Evolutionary conservation across 2,888 invertebrate genomes (phyloP), one percentile per base, ranked within the genome.

Genomic region (Polydesmus complanatus): DNA sequence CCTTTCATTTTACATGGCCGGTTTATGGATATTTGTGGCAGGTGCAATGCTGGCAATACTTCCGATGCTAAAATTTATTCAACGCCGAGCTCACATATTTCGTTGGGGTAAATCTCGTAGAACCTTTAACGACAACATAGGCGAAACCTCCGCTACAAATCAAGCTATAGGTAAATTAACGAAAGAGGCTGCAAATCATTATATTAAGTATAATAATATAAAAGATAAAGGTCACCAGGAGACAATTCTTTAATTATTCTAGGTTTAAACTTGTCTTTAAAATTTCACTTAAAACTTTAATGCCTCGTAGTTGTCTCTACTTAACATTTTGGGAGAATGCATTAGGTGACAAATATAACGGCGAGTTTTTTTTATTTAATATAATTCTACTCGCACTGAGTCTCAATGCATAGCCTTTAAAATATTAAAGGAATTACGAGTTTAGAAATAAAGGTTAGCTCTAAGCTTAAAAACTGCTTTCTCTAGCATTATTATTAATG

Each of bases 1-100:
- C 72, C 76, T 86, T 55, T 85, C 88, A 0, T 90, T 90, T 77
- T 88, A 86, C 75, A 71, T 87, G 59, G 84, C 88, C 47, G 90
- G 90, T 0, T 76, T 85, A 25, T 88, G 88, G 75, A 88, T 90
- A 66, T 82, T 81, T 0, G 59, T 85, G 14, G 88, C 88, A 1
- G 89, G 89, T 0, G 67, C 82, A 1, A 77, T 87, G 54, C 73
- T 88, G 65, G 66, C 78, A 65, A 71, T 77, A 25, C 71, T 76
- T 68, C 77, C 77, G 22, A 65, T 73, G 19, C 66, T 71, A 62
- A 71, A 70, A 63, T 67, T 71, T 49, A 26, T 51, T 25, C 56
- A 51, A 27, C 56, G 61, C 18, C 5, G 37, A 8, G 14, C 37
- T 37, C 5, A 37, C 14, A 14, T 37, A 14, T 8, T 37, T 5